phyloP scores from a whole-genome alignment of 2,113 vertebrate genomes.

The Ameiurus melas region DNA sequence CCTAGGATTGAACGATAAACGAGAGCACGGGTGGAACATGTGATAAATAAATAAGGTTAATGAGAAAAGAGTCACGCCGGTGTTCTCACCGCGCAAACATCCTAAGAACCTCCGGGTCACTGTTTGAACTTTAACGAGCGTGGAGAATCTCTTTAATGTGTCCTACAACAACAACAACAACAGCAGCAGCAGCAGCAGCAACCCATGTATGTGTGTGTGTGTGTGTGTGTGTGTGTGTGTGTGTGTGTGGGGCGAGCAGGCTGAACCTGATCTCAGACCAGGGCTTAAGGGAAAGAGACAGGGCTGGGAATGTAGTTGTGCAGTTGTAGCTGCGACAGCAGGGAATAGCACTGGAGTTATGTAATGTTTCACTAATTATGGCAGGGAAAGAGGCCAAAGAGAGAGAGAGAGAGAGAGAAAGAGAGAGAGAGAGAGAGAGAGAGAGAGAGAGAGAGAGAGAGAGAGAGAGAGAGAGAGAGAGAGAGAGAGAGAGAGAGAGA shows the following conservation, averaged over 20 bases:
- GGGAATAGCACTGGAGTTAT: constrained; percentile 33
- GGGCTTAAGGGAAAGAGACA: constrained; percentile 43
- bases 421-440: not conserved
- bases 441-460: not conserved
- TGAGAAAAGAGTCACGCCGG: not conserved
- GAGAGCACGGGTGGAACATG: not conserved
- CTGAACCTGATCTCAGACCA: constrained; percentile 21
- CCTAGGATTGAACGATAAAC: not conserved
- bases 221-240: constrained; percentile 10
- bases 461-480: not conserved
- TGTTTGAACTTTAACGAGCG: constrained; percentile 34
- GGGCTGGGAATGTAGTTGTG: constrained; percentile 38
- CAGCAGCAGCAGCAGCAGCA: constrained; percentile 33
- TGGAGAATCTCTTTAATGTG: constrained; percentile 40
- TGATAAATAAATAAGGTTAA: constrained; percentile 29
- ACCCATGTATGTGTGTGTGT: constrained; percentile 6
- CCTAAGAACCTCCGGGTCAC: constrained; percentile 18
- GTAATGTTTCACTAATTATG: constrained; percentile 48
- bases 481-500: not conserved
- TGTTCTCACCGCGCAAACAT: constrained; percentile 20
- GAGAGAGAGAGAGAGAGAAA: not conserved
- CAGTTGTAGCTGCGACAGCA: constrained; percentile 25
- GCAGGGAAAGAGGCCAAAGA: constrained; percentile 13
- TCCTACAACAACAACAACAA: constrained; percentile 40
- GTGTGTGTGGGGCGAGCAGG: not conserved